Evolutionary conservation across 2,797 vertebrate species (phyloP).

Genomic region (Clarias laeviceps): DNA sequence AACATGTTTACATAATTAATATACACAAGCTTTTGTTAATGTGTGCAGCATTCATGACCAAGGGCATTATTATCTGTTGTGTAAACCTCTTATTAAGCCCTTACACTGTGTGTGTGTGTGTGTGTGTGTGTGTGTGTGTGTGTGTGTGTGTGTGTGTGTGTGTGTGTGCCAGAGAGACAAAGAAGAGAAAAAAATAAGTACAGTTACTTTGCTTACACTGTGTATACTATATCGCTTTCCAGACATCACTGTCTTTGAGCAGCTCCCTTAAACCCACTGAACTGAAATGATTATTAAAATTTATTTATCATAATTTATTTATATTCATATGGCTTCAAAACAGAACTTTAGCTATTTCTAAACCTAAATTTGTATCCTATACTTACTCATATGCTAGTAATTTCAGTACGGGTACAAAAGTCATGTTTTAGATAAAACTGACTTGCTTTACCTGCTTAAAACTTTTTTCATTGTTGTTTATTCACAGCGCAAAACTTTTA

Average conservation of each 20-base stretch:
- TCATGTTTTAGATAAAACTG: neutral
- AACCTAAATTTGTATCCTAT: neutral
- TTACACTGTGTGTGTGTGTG: neutral
- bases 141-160: neutral
- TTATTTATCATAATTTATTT: too few relatives aligned
- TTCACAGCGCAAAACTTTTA: neutral
- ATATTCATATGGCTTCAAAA: neutral
- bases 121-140: neutral
- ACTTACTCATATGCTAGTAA: neutral
- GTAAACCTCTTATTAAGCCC: conserved; percentile 39
- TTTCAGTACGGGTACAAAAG: neutral
- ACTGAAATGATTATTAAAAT: neutral
- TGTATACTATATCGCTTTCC: neutral
- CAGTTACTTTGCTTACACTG: neutral
- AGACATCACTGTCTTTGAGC: neutral
- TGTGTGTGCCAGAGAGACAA: neutral
- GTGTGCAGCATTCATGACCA: conserved; percentile 23
- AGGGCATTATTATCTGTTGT: conserved; percentile 54
- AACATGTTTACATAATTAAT: conserved; percentile 61
- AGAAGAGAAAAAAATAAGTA: neutral
- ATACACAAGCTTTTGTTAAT: conserved; percentile 62
- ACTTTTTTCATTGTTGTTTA: neutral
- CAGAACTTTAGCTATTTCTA: neutral
- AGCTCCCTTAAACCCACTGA: neutral
- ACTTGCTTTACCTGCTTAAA: neutral